phyloP scores from a whole-genome alignment of 92 coral and sea anemone genomes.

The Phenganax stokvisi region DNA sequence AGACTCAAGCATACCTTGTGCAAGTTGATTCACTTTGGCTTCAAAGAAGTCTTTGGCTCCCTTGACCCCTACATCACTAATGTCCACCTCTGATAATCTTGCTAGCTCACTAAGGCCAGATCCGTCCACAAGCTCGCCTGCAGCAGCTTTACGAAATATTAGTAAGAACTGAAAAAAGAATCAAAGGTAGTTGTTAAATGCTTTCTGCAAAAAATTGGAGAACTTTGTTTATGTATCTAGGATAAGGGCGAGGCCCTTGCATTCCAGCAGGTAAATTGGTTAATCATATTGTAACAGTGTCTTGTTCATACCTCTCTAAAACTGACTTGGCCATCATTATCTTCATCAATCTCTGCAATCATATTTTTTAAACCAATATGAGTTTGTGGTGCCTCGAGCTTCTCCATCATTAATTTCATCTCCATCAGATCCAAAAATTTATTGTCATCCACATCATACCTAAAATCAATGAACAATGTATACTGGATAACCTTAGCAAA shows the following conservation, averaged over 20 bases:
- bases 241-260: not conserved
- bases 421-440: conserved; percentile 84
- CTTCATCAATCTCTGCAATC: conserved; percentile 92
- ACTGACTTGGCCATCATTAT: conserved; percentile 77
- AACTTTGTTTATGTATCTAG: not conserved
- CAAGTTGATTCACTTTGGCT: conserved; percentile 70
- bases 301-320: conserved; percentile 73
- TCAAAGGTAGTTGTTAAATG: not conserved
- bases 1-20: not conserved
- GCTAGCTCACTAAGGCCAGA: conserved; percentile 85
- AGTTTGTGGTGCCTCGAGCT: conserved; percentile 85
- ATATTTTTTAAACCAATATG: conserved; percentile 85
- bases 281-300: not conserved
- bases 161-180: conserved; percentile 69
- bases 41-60: conserved; percentile 93
- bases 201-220: not conserved
- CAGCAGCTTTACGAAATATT: conserved; percentile 93
- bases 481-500: not conserved
- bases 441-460: conserved; percentile 76
- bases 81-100: conserved; percentile 74
- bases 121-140: conserved; percentile 78
- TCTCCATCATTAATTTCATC: conserved; percentile 91
- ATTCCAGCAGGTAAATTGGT: not conserved
- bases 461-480: conserved; percentile 12
- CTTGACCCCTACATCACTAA: conserved; percentile 88